Evolutionary conservation across 2,797 vertebrate species (phyloP).

Genomic region (Tinamus major): DNA sequence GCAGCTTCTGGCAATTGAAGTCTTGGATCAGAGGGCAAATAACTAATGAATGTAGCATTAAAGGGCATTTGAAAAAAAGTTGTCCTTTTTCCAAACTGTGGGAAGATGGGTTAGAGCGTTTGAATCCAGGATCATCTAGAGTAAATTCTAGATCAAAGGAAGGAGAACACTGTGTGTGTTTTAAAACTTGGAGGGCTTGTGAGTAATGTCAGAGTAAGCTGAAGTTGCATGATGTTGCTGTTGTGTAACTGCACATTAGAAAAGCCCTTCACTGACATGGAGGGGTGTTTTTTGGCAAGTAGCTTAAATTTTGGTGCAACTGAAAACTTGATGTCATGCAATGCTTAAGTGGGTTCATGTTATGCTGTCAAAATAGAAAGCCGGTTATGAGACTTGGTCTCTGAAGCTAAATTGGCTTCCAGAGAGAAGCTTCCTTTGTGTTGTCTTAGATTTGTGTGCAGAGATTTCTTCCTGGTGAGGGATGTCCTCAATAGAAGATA

Average conservation of each 20-base stretch:
- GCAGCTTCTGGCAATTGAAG: background rate
- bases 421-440: background rate
- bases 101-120: background rate
- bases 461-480: background rate
- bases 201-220: slow-evolving; percentile 35
- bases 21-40: background rate
- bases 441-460: background rate
- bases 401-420: background rate
- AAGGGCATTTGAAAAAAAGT: background rate
- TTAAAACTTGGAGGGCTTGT: slow-evolving; percentile 41
- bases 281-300: background rate
- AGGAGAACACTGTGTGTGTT: background rate
- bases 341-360: background rate
- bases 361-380: background rate
- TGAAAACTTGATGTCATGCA: background rate
- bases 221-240: background rate
- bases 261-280: slow-evolving; percentile 20
- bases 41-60: background rate
- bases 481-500: background rate
- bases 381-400: background rate
- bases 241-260: background rate
- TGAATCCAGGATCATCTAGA: slow-evolving; percentile 17
- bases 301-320: slow-evolving; percentile 18
- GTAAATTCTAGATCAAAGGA: slow-evolving; percentile 28
- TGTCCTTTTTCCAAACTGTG: background rate